Conservation (phyloP, 2,888 invertebrate genomes). For the Dolichopus griseipennis region DNA sequence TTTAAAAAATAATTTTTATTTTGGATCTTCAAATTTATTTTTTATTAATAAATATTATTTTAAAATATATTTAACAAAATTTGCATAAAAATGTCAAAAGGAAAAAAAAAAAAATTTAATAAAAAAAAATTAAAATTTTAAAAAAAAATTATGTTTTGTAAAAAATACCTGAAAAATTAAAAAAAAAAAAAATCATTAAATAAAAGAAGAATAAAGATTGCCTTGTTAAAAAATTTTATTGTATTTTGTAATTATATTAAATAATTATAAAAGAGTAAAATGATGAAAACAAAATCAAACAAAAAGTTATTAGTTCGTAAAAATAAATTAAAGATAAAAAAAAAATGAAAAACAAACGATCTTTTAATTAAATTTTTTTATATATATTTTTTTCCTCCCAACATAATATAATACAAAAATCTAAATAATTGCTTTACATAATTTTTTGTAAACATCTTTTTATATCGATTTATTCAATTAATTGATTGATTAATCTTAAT, state of each 20-base stretch:
- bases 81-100: background rate
- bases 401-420: too few species aligned
- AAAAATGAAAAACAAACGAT: background rate
- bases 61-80: background rate
- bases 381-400: background rate
- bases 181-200: slow-evolving; percentile 4
- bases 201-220: slow-evolving; percentile 8
- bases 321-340: slow-evolving; percentile 7
- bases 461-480: too few species aligned
- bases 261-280: background rate
- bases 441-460: too few species aligned
- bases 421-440: too few species aligned
- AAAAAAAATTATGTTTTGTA: background rate
- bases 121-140: background rate
- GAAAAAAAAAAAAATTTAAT: background rate
- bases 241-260: slow-evolving; percentile 10
- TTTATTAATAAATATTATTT: background rate
- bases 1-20: too few species aligned
- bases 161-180: slow-evolving; percentile 8
- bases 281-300: background rate
- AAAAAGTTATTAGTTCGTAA: slow-evolving; percentile 11
- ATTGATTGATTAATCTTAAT: too few species aligned
- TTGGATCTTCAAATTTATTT: too few species aligned
- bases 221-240: slow-evolving; percentile 12
- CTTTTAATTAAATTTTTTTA: background rate